Base-by-base conservation (phyloP, 92 coral and sea anemone genomes). In the Porites divaricata region DNA sequence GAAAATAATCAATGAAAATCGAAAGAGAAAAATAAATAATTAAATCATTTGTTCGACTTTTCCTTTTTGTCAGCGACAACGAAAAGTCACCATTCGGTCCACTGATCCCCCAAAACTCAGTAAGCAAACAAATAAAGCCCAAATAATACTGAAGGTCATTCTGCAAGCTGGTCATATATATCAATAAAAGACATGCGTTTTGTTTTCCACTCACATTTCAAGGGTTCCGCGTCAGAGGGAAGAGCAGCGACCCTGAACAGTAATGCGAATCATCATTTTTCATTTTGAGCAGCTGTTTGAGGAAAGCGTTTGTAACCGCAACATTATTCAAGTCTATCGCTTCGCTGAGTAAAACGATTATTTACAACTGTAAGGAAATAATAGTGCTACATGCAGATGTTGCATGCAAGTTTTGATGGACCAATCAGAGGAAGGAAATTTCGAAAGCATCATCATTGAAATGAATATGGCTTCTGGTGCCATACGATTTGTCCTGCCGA, bases 291-390 rank as follows among this genome's bases (percentile, higher is more conserved):
- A 41, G 56, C 51, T 53, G 63, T 48, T n/a, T 8, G 7, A 35
- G 57, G 53, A 70, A 63, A 58, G 49, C 21, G 21, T 23, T 8
- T 75, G 13, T 21, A 48, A 77, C 79, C 51, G 24, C 65, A 63
- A 21, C 19, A 26, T 59, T 24, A 19, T 22, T 57, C 15, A 75
- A 16, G 67, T 68, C 57, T 12, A 41, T 12, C 45, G 21, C 59
- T 35, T 77, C 81, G 24, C 14, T 19, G 59, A 35, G 81, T 61
- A 10, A 59, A 63, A 28, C 74, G 23, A 17, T 66, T 24, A 50
- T 67, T 25, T 79, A 79, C 65, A 66, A 56, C 51, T 65, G 52
- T 67, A 67, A 79, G 66, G 67, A 22, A 67, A 67, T 67, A 79
- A 79, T 67, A 49, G 25, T 16, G 9, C 28, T 66, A 66, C 84